phyloP scores from a whole-genome alignment of 92 coral and sea anemone species.

The Parazoanthus swiftii region DNA sequence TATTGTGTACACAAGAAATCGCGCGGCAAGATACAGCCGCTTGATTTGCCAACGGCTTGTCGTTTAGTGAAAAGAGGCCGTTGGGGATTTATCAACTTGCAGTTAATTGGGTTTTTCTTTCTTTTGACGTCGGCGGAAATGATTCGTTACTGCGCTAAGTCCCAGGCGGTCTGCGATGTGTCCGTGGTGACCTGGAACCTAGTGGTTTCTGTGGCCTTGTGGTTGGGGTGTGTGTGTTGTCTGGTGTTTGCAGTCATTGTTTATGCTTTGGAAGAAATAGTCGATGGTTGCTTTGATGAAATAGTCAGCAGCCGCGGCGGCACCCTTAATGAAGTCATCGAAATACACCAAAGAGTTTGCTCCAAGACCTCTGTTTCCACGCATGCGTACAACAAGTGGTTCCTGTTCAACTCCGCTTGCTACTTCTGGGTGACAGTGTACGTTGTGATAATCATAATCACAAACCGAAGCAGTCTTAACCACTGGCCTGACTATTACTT shows the following conservation, averaged over 20 bases:
- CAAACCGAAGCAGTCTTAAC: conserved; percentile 3
- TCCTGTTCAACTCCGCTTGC: conserved; percentile 53
- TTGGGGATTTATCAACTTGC: conserved; percentile 49
- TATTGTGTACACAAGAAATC: conserved; percentile 14
- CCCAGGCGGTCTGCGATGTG: conserved; percentile 30
- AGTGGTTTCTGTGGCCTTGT: conserved; percentile 35
- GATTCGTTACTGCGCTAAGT: conserved; percentile 26
- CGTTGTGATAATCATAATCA: conserved; percentile 20
- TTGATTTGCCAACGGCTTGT: conserved; percentile 34
- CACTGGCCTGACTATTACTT: conserved; percentile 39
- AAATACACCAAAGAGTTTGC: conserved; percentile 51
- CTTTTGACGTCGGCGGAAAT: conserved; percentile 38
- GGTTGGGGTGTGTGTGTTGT: conserved; percentile 52
- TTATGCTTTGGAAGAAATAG: conserved; percentile 44
- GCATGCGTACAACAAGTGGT: conserved; percentile 45
- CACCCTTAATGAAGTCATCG: conserved; percentile 50
- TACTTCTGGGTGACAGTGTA: conserved; percentile 54
- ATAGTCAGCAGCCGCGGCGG: conserved; percentile 37
- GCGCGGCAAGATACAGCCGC: not conserved
- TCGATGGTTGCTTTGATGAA: conserved; percentile 32
- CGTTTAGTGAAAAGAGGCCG: conserved; percentile 37
- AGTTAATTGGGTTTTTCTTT: conserved; percentile 39
- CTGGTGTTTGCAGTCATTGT: conserved; percentile 45
- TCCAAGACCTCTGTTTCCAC: conserved; percentile 37
- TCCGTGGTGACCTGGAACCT: conserved; percentile 35